phyloP scores from a whole-genome alignment of 2,113 vertebrate species.

The Ailuropoda melanoleuca region DNA sequence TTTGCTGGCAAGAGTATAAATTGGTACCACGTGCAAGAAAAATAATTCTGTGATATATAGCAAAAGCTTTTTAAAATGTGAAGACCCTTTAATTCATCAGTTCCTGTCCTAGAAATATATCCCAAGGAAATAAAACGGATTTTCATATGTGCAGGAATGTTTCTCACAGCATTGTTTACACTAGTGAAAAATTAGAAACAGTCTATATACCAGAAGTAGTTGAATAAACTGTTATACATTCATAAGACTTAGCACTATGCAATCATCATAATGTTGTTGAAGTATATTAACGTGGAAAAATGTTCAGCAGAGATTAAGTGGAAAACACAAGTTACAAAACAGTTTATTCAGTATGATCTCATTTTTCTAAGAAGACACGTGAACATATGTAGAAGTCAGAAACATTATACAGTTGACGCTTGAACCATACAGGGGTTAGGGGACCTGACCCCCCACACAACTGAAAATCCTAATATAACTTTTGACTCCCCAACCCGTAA shows the following conservation, averaged over 20 bases:
- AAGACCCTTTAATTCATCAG: neutral
- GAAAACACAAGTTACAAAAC: neutral
- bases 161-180: neutral
- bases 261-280: neutral
- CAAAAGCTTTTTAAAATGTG: conserved; percentile 25
- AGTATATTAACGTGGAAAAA: neutral
- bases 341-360: neutral
- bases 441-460: neutral
- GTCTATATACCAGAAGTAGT: neutral
- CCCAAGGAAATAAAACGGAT: neutral
- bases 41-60: neutral
- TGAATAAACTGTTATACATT: neutral
- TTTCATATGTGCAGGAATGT: neutral
- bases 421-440: neutral
- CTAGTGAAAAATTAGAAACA: neutral
- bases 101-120: conserved; percentile 39
- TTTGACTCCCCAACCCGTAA: neutral
- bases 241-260: neutral
- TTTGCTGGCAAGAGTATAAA: neutral
- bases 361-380: neutral
- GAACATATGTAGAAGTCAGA: neutral
- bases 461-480: neutral
- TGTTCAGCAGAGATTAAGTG: neutral
- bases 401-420: neutral
- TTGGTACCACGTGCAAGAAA: neutral